phyloP scores from a whole-genome alignment of 2,888 invertebrate species.

The Hipparchia sbordonii region DNA sequence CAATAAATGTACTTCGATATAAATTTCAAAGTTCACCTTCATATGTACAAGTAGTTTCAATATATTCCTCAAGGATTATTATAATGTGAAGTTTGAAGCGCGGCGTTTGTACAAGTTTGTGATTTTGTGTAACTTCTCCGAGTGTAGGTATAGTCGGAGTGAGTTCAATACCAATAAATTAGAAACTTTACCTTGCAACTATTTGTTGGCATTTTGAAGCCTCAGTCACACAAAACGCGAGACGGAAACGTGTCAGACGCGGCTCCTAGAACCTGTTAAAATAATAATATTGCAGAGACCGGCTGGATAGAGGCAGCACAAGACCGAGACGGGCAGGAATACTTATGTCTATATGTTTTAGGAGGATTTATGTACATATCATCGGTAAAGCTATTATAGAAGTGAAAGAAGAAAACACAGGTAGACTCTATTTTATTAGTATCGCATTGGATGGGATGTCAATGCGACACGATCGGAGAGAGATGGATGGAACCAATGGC shows the following conservation, averaged over 20 bases:
- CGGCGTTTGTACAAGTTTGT: slow-evolving; percentile 8
- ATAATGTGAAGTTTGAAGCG: slow-evolving; percentile 6
- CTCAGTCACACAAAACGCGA: neutral
- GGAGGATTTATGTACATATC: too few species aligned
- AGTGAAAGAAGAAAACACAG: too few species aligned
- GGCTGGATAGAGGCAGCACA: too few species aligned
- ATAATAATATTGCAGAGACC: too few species aligned
- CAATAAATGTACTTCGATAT: neutral
- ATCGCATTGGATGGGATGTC: too few species aligned
- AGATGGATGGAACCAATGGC: too few species aligned
- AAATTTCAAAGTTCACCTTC: slow-evolving; percentile 6
- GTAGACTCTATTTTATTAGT: too few species aligned
- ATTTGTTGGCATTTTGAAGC: slow-evolving; percentile 1
- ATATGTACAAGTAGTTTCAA: neutral
- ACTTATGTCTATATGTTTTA: too few species aligned
- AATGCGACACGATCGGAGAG: too few species aligned
- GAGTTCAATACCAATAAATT: slow-evolving; percentile 19
- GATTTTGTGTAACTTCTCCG: slow-evolving; percentile 2
- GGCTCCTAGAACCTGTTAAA: too few species aligned
- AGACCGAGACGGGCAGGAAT: too few species aligned
- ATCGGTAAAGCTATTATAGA: too few species aligned
- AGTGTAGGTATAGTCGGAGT: slow-evolving; percentile 3
- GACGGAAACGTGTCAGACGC: neutral
- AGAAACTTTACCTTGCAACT: slow-evolving; percentile 12
- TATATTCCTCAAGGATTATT: slow-evolving; percentile 5